A percentile compares a stretch with the other conserved stretches of the same genome.
These are phyloP conservation scores for Oreocharis arfaki DNA, from an alignment of 2,113 vertebrate species.

Conservation along the genomic window DNA sequence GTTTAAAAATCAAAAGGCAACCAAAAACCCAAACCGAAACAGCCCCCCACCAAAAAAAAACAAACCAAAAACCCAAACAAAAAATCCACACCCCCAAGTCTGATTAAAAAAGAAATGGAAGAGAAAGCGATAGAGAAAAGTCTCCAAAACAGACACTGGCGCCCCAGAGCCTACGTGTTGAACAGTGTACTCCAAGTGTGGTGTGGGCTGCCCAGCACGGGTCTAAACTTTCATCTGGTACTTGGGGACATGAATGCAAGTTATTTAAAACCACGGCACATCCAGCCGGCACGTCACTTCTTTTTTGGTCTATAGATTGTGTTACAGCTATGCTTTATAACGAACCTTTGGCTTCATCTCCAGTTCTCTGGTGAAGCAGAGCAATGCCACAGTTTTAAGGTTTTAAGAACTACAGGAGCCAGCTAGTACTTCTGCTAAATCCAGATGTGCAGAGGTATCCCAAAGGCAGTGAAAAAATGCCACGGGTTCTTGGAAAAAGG, in stretches of 20 bases:
- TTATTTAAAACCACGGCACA: slow-evolving; percentile 61
- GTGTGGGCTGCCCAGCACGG: neutral
- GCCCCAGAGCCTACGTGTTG: neutral
- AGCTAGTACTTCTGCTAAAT: neutral
- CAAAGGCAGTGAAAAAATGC: neutral
- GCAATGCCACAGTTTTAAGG: neutral
- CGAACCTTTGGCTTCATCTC: neutral
- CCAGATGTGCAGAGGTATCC: neutral
- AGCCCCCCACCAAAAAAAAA: neutral
- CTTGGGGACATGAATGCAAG: slow-evolving; percentile 8
- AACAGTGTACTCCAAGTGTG: neutral
- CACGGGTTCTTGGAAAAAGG: neutral
- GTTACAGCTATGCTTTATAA: slow-evolving; percentile 46
- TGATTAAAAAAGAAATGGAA: neutral
- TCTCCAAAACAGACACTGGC: neutral
- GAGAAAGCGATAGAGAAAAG: neutral
- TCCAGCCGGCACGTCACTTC: slow-evolving; percentile 1
- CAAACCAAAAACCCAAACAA: neutral
- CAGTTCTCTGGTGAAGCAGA: neutral
- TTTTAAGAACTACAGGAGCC: neutral
- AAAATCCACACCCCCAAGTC: neutral
- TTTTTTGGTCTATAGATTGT: slow-evolving; percentile 19
- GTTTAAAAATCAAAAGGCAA: neutral
- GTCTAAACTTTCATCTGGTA: slow-evolving; percentile 35
- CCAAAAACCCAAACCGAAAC: neutral